A percentile compares a stretch with the other conserved stretches of the same genome.
These are phyloP conservation scores for Rhabditoides inermis DNA, from an alignment of 2,888 invertebrate genomes.

Conservation along the genomic window DNA sequence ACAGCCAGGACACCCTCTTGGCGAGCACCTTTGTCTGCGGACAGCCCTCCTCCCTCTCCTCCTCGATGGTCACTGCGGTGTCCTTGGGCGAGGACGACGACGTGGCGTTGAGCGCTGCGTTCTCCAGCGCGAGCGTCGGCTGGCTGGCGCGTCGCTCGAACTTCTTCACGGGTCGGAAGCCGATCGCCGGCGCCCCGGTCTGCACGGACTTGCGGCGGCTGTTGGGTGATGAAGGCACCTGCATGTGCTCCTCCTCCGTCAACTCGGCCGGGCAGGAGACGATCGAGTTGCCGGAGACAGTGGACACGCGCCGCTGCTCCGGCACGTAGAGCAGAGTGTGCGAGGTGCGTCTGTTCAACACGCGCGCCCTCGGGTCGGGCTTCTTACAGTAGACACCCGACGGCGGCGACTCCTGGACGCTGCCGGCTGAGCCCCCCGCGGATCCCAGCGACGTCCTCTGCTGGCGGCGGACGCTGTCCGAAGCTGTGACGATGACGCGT, in stretches of 20 bases:
- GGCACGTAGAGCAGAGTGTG: slow-evolving; percentile 47
- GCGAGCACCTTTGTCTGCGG: slow-evolving; percentile 32
- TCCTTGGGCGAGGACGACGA: slow-evolving; percentile 36
- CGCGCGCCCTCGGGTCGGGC: slow-evolving; percentile 27
- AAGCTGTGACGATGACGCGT: slow-evolving; percentile 8
- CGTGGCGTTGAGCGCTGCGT: slow-evolving; percentile 42
- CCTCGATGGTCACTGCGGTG: background rate
- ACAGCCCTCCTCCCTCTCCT: slow-evolving; percentile 2
- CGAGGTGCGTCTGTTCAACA: slow-evolving; percentile 29
- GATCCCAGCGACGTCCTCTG: slow-evolving; percentile 3
- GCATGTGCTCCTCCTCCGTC: slow-evolving; percentile 24
- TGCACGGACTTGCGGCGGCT: slow-evolving; percentile 39
- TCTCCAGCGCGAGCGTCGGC: slow-evolving; percentile 31
- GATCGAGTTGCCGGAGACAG: slow-evolving; percentile 38
- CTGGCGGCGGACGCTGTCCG: slow-evolving; percentile 6
- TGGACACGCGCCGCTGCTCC: slow-evolving; percentile 36
- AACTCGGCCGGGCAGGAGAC: slow-evolving; percentile 38
- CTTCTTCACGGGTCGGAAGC: slow-evolving; percentile 35
- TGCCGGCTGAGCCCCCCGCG: slow-evolving; percentile 1
- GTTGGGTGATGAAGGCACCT: slow-evolving; percentile 9
- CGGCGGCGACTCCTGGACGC: background rate
- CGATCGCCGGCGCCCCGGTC: slow-evolving; percentile 46
- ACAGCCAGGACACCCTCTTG: slow-evolving; percentile 49
- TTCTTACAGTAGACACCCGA: slow-evolving; percentile 24
- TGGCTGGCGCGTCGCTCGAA: slow-evolving; percentile 47